Evolutionary conservation across 2,797 vertebrate species (phyloP).

Genomic region (Australoheros facetus): DNA sequence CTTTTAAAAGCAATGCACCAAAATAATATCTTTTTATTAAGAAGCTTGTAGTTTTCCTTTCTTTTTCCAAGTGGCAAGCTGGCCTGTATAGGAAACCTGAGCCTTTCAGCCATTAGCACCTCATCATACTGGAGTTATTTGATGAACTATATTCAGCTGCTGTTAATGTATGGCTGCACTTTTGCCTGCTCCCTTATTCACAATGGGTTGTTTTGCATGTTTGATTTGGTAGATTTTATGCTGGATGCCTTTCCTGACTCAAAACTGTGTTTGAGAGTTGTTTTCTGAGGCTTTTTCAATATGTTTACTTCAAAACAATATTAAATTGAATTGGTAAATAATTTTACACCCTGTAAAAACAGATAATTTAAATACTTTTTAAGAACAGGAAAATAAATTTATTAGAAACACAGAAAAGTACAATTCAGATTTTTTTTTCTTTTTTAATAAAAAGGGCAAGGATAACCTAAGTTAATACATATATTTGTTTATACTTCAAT

Average conservation of each 20-base stretch:
- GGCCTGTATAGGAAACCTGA: conserved; percentile 5
- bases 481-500: neutral
- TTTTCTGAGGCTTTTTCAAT: neutral
- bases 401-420: neutral
- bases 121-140: neutral
- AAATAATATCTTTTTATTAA: neutral
- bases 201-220: neutral
- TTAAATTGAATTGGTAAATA: neutral
- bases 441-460: neutral
- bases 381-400: neutral
- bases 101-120: conserved; percentile 6
- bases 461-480: neutral
- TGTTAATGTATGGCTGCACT: neutral
- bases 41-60: neutral
- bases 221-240: neutral
- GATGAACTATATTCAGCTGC: conserved; percentile 2
- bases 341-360: neutral
- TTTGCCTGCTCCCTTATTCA: neutral
- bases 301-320: neutral
- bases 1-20: neutral
- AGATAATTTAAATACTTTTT: neutral
- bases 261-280: neutral
- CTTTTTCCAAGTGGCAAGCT: neutral
- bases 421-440: neutral
- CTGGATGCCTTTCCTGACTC: neutral